Percentiles rank a stretch among this genome's conserved stretches.
phyloP scores from a whole-genome alignment of 2,797 vertebrate genomes.

The Chelmon rostratus region DNA sequence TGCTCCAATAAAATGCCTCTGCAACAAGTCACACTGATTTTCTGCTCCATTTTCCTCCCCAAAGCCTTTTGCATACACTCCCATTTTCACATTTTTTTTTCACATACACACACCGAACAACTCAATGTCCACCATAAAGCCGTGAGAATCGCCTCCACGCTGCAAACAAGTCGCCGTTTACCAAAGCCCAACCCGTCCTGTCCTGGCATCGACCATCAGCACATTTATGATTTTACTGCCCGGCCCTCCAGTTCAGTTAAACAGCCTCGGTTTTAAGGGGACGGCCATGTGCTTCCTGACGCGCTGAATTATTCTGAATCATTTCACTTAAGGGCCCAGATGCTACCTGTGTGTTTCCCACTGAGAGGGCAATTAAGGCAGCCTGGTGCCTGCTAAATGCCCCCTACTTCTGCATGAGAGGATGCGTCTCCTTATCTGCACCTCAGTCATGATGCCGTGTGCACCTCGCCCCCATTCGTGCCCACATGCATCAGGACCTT shows the following conservation, averaged over 20 bases:
- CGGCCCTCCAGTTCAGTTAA: constrained; percentile 62
- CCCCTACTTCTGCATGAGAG: constrained; percentile 77
- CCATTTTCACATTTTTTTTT: constrained; percentile 19
- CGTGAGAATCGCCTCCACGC: constrained; percentile 12
- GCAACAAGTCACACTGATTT: constrained; percentile 40
- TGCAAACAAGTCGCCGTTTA: constrained; percentile 54
- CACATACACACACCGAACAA: constrained; percentile 22
- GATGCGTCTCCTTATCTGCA: constrained; percentile 65
- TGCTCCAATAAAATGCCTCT: constrained; percentile 46
- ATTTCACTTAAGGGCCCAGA: constrained; percentile 87
- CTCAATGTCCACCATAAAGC: constrained; percentile 55
- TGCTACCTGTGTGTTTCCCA: constrained; percentile 75
- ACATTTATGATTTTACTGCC: constrained; percentile 83
- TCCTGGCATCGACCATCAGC: constrained; percentile 50
- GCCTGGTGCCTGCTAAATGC: constrained; percentile 77
- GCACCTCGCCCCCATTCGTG: constrained; percentile 65
- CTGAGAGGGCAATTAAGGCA: constrained; percentile 76
- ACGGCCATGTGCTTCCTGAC: constrained; percentile 74
- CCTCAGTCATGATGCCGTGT: constrained; percentile 64
- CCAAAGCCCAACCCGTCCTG: constrained; percentile 38
- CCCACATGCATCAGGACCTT: constrained; percentile 54
- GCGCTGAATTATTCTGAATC: constrained; percentile 86
- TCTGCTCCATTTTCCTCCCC: constrained; percentile 69
- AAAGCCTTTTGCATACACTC: constrained; percentile 18
- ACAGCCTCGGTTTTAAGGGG: constrained; percentile 34